Evolutionary conservation across 2,888 invertebrate species (phyloP), one percentile per base, ranked within the genome.

Genomic region (Unio delphinus): DNA sequence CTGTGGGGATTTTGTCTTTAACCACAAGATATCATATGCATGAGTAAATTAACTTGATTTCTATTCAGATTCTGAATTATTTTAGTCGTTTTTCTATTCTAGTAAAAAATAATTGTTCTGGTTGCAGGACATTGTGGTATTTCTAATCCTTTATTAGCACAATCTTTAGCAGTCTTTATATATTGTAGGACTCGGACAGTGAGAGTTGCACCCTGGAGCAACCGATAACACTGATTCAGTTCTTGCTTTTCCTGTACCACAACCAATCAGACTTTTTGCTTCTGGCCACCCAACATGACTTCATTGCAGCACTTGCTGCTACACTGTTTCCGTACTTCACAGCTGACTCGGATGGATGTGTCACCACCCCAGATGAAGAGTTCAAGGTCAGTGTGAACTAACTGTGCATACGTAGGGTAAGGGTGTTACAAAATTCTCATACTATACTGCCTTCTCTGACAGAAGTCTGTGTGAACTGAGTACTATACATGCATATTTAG

Each of bases 201-300:
- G 78, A 79, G 11, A 68, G 70, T n/a, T 86, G 83, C 82, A 70
- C 86, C 26, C 79, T 82, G 56, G 90, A 91, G 66, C 91, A 91
- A 82, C 90, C 92, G 4, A 87, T 90, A 45, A 90, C 91, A 4
- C 79, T 92, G 74, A 87, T 92, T 69, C 92, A 95, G 93, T 95
- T 99, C 82, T 91, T 99, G 58, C 96, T 97, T 88, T 98, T 97
- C 87, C 92, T 99, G 23, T 99, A 99, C 91, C 97, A 98, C 90
- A 97, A 98, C 88, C 93, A 97, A 80, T 94, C 95, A 0, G 97
- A 98, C 90, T 96, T 98, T 88, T 95, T 95, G 91, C 94, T 95
- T 15, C 93, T 97, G 20, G 95, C 97, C 91, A 96, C 96, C 95
- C 94, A 95, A 2, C 94, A 94, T 0, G 98, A 98, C 89, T 96